A percentile compares a stretch with the other conserved stretches of the same genome.
Conservation (phyloP, 2,797 vertebrate species). For the Coccyzus lansbergi region DNA sequence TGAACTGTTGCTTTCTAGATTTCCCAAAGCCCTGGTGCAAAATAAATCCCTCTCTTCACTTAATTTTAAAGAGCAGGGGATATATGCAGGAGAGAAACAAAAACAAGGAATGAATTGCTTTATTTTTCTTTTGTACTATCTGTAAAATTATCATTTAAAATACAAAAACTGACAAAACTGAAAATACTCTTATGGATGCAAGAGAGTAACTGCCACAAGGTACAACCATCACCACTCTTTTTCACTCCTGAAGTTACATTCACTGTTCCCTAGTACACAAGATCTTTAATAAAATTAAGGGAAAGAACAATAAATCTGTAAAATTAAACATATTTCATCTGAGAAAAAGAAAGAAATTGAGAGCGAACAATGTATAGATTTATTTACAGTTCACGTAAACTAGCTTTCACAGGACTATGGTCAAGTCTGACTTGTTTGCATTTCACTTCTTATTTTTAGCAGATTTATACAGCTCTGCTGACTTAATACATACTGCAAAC, state of each 20-base stretch:
- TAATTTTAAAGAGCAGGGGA: conserved; percentile 26
- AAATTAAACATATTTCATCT: neutral
- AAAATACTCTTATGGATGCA: neutral
- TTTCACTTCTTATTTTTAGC: neutral
- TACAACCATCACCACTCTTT: neutral
- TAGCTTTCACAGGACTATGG: neutral
- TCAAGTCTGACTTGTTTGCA: conserved; percentile 12
- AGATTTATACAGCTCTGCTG: conserved; percentile 12
- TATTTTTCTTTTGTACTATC: neutral
- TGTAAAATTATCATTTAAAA: neutral
- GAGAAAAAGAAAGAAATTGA: neutral
- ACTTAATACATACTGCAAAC: conserved; percentile 17
- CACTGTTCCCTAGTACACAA: neutral
- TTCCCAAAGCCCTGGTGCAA: conserved; percentile 45
- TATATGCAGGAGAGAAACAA: neutral
- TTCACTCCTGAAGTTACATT: accelerated
- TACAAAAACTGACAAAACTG: neutral
- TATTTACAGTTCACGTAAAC: neutral
- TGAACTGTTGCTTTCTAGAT: conserved; percentile 64
- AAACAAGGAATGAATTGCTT: neutral
- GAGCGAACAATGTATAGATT: neutral
- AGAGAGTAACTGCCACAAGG: neutral
- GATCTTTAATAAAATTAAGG: neutral
- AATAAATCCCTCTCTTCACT: conserved; percentile 56
- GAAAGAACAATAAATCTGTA: neutral